Evolutionary conservation across 92 coral and sea anemone species (phyloP).

Genomic region (Umimayanthus kanabou): DNA sequence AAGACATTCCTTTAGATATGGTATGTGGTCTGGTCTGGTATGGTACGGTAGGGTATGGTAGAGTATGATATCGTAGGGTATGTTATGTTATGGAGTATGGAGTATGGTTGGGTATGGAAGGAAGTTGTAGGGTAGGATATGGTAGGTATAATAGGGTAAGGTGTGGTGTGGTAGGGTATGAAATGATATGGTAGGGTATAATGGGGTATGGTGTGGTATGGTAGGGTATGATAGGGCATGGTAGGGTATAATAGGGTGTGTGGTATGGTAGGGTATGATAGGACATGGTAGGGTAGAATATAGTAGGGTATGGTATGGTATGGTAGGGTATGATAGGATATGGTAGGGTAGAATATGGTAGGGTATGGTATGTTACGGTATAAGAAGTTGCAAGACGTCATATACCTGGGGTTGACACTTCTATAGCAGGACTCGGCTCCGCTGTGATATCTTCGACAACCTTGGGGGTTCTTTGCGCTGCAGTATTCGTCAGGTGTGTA

Average conservation of each 20-base stretch:
- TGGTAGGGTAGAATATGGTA: too few species aligned
- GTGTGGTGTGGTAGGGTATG: neutral
- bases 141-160: too few species aligned
- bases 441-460: neutral
- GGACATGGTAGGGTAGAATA: neutral
- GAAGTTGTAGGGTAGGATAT: neutral
- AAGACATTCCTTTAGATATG: too few species aligned
- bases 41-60: too few species aligned
- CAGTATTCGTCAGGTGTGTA: slow-evolving; percentile 18
- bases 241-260: neutral
- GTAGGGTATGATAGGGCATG: neutral
- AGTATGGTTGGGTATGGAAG: too few species aligned
- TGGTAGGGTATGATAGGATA: neutral
- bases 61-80: too few species aligned
- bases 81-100: too few species aligned
- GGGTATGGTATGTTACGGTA: neutral
- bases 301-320: neutral
- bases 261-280: neutral
- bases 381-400: too few species aligned
- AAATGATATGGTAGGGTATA: neutral
- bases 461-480: neutral
- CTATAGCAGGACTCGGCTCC: neutral
- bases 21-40: too few species aligned
- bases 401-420: slow-evolving; percentile 8
- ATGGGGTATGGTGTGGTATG: too few species aligned